A percentile compares a stretch with the other conserved stretches of the same genome.
These are phyloP conservation scores for Antheraea assamensis DNA, from an alignment of 2,888 invertebrate species.

Conservation along the genomic window DNA sequence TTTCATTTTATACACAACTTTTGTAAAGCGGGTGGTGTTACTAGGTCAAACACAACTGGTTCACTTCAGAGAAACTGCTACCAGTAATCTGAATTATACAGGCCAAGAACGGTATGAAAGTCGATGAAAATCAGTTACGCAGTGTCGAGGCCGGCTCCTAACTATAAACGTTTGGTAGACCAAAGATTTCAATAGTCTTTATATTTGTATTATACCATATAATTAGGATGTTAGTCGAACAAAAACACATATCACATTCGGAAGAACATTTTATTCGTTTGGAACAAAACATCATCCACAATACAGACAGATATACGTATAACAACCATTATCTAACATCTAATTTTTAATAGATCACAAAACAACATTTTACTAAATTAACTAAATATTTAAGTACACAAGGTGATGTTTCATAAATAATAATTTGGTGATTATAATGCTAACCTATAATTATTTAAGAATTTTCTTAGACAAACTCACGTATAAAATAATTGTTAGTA, in stretches of 20 bases:
- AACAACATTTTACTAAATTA: conserved; percentile 42
- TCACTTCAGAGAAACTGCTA: background rate
- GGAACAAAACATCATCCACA: conserved; percentile 54
- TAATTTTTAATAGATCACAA: conserved; percentile 46
- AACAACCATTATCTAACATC: conserved; percentile 55
- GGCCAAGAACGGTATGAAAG: background rate
- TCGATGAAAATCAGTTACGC: background rate
- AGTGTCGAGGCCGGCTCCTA: background rate
- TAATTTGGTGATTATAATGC: background rate
- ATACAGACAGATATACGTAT: conserved; percentile 42
- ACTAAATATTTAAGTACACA: conserved; percentile 20
- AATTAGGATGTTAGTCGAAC: background rate
- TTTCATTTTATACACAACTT: background rate
- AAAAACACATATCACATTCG: conserved; percentile 41
- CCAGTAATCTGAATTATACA: background rate
- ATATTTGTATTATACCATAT: background rate
- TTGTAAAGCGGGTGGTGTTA: background rate
- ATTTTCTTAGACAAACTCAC: background rate
- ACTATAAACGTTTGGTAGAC: background rate
- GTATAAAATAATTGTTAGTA: background rate
- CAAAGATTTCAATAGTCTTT: background rate
- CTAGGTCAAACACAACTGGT: background rate
- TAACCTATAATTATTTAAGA: background rate
- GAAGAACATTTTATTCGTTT: conserved; percentile 73
- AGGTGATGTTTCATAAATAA: conserved; percentile 5